phyloP scores from a whole-genome alignment of 2,113 vertebrate species.

The Origma solitaria region DNA sequence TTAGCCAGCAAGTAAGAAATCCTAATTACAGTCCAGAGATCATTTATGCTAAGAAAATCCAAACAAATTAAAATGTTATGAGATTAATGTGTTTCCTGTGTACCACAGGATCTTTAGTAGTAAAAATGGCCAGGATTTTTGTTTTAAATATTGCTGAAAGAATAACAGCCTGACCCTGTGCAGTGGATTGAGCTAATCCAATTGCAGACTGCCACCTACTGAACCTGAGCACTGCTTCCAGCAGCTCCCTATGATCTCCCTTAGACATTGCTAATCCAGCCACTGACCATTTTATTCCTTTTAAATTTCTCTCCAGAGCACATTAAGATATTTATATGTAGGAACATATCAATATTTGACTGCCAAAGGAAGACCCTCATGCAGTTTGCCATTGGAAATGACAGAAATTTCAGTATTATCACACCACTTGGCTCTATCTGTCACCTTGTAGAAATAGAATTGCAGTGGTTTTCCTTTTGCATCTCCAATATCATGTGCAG shows the following conservation, averaged over 20 bases:
- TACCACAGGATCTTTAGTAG: not conserved
- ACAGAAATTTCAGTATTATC: not conserved
- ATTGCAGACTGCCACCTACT: slow-evolving; percentile 54
- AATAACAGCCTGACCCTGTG: not conserved
- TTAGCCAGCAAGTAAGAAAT: not conserved
- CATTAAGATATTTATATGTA: not conserved
- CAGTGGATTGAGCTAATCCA: not conserved
- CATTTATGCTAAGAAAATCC: not conserved
- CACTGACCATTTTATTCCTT: not conserved
- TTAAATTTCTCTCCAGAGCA: not conserved
- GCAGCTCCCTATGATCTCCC: not conserved
- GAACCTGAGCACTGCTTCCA: not conserved
- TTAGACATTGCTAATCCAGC: not conserved
- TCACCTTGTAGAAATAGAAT: not conserved
- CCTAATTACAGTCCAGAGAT: not conserved
- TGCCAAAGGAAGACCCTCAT: not conserved
- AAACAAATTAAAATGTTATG: not conserved
- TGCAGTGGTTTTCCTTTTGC: not conserved
- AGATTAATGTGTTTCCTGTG: not conserved
- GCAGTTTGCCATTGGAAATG: not conserved
- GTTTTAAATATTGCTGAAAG: not conserved
- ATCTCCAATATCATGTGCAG: not conserved
- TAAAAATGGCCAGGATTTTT: not conserved
- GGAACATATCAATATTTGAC: not conserved
- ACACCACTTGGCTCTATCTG: not conserved